Evolutionary conservation across 2,888 invertebrate genomes (phyloP).

Genomic region (Apomyelois bistriatella): DNA sequence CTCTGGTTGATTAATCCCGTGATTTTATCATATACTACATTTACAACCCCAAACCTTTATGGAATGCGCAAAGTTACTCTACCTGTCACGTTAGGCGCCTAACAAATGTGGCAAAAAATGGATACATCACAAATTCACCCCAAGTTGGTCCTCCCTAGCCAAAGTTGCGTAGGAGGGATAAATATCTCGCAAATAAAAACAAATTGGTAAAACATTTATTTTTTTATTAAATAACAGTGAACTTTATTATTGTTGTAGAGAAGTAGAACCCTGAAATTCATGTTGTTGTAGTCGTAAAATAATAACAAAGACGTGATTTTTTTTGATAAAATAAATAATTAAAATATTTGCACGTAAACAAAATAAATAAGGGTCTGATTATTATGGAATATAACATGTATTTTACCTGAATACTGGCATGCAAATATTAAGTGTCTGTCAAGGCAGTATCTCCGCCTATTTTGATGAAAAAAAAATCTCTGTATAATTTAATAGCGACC

Average conservation of each 20-base stretch:
- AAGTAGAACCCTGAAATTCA: not conserved
- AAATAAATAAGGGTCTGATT: too few relatives aligned
- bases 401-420: too few relatives aligned
- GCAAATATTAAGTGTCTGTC: too few relatives aligned
- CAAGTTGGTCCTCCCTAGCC: not conserved
- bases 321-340: too few relatives aligned
- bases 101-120: slow-evolving; percentile 14
- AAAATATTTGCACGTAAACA: too few relatives aligned
- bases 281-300: too few relatives aligned
- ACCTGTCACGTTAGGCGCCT: slow-evolving; percentile 6
- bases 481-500: too few relatives aligned
- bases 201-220: not conserved
- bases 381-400: too few relatives aligned
- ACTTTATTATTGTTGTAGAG: not conserved
- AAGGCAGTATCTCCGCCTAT: too few relatives aligned
- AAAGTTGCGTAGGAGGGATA: slow-evolving; percentile 2
- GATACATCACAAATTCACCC: slow-evolving; percentile 12
- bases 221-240: not conserved
- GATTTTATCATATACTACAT: not conserved
- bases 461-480: too few relatives aligned
- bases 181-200: slow-evolving; percentile 7
- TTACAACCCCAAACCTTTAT: not conserved
- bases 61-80: slow-evolving; percentile 6
- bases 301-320: too few relatives aligned
- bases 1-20: too few relatives aligned